A percentile compares a stretch with the other conserved stretches of the same genome.
These are phyloP conservation scores for Julus scandinavius DNA, from an alignment of 2,888 invertebrate genomes.

Conservation along the genomic window DNA sequence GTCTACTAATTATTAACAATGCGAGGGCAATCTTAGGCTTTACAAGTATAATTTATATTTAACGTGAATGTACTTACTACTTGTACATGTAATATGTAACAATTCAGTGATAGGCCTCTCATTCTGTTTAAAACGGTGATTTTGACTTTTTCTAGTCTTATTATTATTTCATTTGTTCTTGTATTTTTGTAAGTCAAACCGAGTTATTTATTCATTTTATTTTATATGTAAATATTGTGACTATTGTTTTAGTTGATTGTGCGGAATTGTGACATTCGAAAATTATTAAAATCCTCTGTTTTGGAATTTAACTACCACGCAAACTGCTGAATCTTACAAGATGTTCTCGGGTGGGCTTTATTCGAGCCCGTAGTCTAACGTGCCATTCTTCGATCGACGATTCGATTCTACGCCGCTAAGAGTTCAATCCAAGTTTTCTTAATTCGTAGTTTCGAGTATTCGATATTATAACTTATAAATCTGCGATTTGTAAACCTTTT, in stretches of 20 bases:
- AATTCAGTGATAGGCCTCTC: slow-evolving; percentile 26
- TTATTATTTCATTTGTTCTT: slow-evolving; percentile 17
- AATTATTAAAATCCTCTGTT: not conserved
- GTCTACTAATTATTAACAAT: not conserved
- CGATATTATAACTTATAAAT: too few species aligned
- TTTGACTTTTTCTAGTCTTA: slow-evolving; percentile 23
- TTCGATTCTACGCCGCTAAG: too few species aligned
- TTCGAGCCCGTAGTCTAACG: too few species aligned
- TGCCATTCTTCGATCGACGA: too few species aligned
- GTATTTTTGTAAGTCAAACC: slow-evolving; percentile 8
- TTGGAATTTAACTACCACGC: too few species aligned
- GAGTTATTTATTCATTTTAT: slow-evolving; percentile 26
- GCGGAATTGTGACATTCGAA: not conserved
- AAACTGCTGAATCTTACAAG: too few species aligned
- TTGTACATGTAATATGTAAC: not conserved
- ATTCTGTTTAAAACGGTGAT: slow-evolving; percentile 10
- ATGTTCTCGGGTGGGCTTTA: too few species aligned
- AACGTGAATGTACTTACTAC: not conserved
- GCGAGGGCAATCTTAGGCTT: not conserved
- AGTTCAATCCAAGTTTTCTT: too few species aligned
- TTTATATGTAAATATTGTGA: not conserved
- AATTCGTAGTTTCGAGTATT: too few species aligned
- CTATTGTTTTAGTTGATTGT: not conserved
- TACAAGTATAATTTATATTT: not conserved
- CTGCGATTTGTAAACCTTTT: too few species aligned